Base-by-base conservation (phyloP, 1,140 invertebrate genomes). In the Ruditapes philippinarum region DNA sequence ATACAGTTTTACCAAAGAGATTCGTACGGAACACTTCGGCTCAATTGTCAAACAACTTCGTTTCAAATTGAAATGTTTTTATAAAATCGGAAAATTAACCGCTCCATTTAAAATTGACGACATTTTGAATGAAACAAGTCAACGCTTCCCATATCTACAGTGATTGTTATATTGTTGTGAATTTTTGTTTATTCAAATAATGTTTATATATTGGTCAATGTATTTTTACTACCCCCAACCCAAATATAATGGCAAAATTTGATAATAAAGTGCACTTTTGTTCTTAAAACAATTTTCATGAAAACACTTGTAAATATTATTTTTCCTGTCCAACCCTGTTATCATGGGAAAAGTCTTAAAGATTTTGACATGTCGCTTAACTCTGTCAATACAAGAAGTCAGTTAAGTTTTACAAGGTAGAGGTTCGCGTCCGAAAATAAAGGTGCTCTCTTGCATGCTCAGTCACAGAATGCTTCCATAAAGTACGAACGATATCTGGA, bases 221-320 rank as follows among this genome's bases (percentile, higher is more conserved):
- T 84, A 84, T 84, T 84, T 73, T 84, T 22, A 84, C 82, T 49
- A 84, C 82, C 82, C 68, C 82, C 82, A 83, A 40, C 31, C 28
- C 49, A 12, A 73, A n/a, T 4, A 84, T 54, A 54, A 84, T 49
- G 45, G 62, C n/a, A 5, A 25, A 49, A 73, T 38, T 73, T 28
- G 22, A 54, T 49, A 73, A 84, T 73, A 74, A 74, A 74, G 82
- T 84, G 82, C n/a, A 84, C 45, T 40, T 33, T 70, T 65, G 28
- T 51, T 25, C 28, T 49, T 38, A 45, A 84, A 83, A 84, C 82
- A 84, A 84, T 84, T 54, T 74, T 73, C 82, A 49, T 65, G 65
- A 84, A 57, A 33, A 33, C n/a, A 9, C 25, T 33, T n/a, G 68
- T 73, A 51, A 84, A 84, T 84, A 84, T 73, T 84, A 54, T 49